A percentile compares a stretch with the other conserved stretches of the same genome.
Evolutionary conservation across 2,888 invertebrate genomes (phyloP).

Genomic region (Stenichneumon culpator): DNA sequence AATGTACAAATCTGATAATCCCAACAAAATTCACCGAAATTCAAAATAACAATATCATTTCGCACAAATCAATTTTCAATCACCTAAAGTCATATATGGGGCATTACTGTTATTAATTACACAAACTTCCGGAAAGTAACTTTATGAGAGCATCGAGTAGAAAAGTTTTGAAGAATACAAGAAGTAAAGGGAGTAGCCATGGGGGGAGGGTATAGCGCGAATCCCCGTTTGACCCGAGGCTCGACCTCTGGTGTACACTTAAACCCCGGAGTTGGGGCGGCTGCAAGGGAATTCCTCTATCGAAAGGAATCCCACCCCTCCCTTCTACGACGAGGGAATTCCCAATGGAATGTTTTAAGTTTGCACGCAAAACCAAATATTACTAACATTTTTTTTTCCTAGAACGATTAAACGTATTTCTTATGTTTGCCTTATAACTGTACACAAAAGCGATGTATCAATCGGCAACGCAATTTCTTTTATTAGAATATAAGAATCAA

Average conservation of each 20-base stretch:
- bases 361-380: background rate
- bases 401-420: background rate
- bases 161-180: constrained; percentile 58
- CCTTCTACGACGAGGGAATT: constrained; percentile 34
- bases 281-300: background rate
- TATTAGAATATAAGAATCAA: background rate
- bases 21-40: constrained; percentile 7
- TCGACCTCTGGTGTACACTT: constrained; percentile 50
- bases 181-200: constrained; percentile 45
- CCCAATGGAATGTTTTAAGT: background rate
- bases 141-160: constrained; percentile 7
- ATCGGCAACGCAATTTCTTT: background rate
- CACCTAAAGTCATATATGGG: background rate
- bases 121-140: constrained; percentile 1
- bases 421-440: background rate
- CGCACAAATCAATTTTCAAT: background rate
- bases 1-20: constrained; percentile 13
- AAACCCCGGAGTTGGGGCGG: constrained; percentile 23
- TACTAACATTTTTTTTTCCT: background rate
- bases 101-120: background rate
- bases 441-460: background rate
- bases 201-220: constrained; percentile 23
- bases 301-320: constrained; percentile 2
- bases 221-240: constrained; percentile 60
- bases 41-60: background rate